Percentiles rank a stretch among this genome's conserved stretches.
Evolutionary conservation across 2,797 vertebrate species (phyloP).

Genomic region (Pangasius macronema): DNA sequence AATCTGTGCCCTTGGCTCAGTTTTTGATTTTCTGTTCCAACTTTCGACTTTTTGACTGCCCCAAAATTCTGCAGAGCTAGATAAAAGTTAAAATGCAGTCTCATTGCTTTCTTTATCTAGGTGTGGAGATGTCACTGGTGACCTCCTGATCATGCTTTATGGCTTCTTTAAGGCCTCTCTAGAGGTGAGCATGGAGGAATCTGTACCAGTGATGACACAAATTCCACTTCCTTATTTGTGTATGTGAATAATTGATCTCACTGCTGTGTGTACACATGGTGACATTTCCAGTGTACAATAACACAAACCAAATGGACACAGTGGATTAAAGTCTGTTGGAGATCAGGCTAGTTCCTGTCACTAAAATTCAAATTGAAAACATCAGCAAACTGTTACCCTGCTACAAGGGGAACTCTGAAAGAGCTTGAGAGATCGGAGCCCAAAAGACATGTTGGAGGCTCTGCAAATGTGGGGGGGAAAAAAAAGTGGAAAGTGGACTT

Average conservation of each 20-base stretch:
- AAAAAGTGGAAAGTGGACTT: no score
- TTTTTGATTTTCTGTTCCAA: constrained; percentile 4
- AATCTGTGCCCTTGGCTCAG: neutral
- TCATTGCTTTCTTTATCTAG: neutral
- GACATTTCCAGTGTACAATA: neutral
- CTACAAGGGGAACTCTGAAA: neutral
- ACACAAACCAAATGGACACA: neutral
- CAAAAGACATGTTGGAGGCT: neutral
- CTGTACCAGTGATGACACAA: neutral
- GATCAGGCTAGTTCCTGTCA: neutral
- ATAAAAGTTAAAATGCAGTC: neutral
- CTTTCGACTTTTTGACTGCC: neutral
- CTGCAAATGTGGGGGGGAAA: neutral
- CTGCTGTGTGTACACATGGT: neutral
- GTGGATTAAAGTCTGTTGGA: no score
- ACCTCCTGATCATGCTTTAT: neutral
- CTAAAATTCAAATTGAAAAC: neutral
- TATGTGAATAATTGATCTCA: neutral
- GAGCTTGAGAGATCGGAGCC: neutral
- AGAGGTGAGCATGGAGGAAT: neutral
- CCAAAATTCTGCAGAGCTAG: neutral
- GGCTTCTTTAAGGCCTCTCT: neutral
- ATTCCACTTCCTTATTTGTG: neutral
- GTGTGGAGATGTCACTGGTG: neutral
- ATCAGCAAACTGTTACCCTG: neutral